A percentile compares a stretch with the other conserved stretches of the same genome.
phyloP scores from a whole-genome alignment of 2,888 invertebrate genomes.

The Andrena bicolor region DNA sequence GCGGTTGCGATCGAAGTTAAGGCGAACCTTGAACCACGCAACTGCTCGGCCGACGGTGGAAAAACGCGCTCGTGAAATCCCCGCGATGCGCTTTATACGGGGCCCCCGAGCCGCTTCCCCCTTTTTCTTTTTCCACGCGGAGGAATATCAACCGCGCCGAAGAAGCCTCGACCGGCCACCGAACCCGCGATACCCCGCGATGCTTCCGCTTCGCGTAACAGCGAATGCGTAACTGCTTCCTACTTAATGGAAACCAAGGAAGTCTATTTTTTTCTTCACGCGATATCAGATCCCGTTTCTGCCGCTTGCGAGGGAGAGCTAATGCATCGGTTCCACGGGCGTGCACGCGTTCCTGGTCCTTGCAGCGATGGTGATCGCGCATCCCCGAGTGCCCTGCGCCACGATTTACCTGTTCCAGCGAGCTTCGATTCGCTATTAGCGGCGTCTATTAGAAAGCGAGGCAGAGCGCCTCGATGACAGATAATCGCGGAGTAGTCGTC shows the following conservation, averaged over 20 bases:
- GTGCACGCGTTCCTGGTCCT: not conserved
- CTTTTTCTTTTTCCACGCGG: constrained; percentile 24
- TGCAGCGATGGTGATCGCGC: not conserved
- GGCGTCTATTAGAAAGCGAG: too few species aligned
- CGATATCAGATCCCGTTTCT: constrained; percentile 61
- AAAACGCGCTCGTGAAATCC: constrained; percentile 10
- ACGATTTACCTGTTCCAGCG: not conserved
- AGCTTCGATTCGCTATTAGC: not conserved
- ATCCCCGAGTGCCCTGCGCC: not conserved
- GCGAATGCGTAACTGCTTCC: constrained; percentile 77
- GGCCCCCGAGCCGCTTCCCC: not conserved
- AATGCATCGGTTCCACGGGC: constrained; percentile 19
- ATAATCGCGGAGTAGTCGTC: too few species aligned
- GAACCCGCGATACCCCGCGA: constrained; percentile 70
- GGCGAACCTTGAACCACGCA: constrained; percentile 1
- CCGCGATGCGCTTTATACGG: constrained; percentile 9
- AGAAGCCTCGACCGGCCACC: constrained; percentile 74
- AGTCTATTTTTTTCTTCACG: constrained; percentile 46
- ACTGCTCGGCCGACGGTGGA: not conserved
- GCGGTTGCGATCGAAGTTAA: not conserved
- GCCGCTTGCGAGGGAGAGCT: not conserved
- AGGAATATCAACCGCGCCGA: constrained; percentile 54
- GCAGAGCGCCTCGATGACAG: too few species aligned
- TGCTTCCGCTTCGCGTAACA: constrained; percentile 78
- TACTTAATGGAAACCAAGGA: constrained; percentile 69